Evolutionary conservation across 1,140 invertebrate species (phyloP).

Genomic region (Atta colombica): DNA sequence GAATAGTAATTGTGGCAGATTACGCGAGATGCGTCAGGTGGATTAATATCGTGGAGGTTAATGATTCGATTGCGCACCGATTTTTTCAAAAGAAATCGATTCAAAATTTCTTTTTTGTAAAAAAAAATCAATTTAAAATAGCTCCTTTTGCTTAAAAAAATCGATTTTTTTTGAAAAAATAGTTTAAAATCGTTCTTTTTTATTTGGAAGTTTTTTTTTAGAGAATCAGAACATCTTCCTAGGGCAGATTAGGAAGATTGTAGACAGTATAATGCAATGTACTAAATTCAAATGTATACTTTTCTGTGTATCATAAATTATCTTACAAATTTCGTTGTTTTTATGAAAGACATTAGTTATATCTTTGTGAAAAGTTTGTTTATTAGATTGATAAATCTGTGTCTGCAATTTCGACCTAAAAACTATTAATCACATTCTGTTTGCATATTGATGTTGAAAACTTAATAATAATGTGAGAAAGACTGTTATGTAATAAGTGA

Average conservation of each 20-base stretch:
- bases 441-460: not conserved
- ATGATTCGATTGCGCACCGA: too few relatives aligned
- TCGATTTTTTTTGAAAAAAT: too few relatives aligned
- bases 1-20: not conserved
- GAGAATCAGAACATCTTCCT: too few relatives aligned
- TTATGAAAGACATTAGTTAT: not conserved
- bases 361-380: not conserved
- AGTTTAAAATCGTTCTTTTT: too few relatives aligned
- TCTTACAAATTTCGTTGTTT: conserved; percentile 7
- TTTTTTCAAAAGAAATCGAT: too few relatives aligned
- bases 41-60: not conserved
- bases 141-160: too few relatives aligned
- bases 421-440: conserved; percentile 40
- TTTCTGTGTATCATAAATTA: not conserved
- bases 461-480: conserved; percentile 10
- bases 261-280: not conserved
- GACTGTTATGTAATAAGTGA: not conserved
- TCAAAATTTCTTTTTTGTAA: too few relatives aligned
- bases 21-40: not conserved
- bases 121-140: too few relatives aligned
- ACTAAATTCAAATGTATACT: not conserved
- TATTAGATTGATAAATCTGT: not conserved
- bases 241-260: not conserved
- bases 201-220: too few relatives aligned
- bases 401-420: not conserved